These are phyloP conservation scores for Pterobdella sp. DNA, from an alignment of 2,888 invertebrate genomes.

Conservation along the genomic window DNA sequence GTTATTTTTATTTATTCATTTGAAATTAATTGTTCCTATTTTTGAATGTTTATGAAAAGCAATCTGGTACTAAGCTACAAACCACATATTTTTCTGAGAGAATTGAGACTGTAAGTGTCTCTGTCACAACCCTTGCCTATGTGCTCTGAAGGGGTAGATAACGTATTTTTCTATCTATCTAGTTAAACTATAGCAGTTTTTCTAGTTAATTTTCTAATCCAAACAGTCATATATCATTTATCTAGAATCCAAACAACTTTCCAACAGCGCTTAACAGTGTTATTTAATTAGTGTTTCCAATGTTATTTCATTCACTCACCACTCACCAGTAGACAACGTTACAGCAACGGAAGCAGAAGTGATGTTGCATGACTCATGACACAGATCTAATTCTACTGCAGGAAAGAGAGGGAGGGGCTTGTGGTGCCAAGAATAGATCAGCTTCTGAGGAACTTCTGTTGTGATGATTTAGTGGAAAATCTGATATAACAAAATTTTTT, in stretches of 20 bases:
- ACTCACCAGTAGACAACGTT: constrained; percentile 58
- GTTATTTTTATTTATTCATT: too few species aligned
- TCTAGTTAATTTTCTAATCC: neutral
- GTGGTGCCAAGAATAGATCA: constrained; percentile 28
- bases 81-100: constrained; percentile 76
- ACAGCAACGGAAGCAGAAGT: constrained; percentile 55
- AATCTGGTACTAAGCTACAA: too few species aligned
- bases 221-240: neutral
- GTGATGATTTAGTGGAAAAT: neutral
- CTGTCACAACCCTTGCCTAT: constrained; percentile 93
- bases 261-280: neutral
- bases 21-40: too few species aligned
- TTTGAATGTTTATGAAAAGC: too few species aligned
- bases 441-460: constrained; percentile 26
- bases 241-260: neutral
- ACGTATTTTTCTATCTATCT: neutral
- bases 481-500: too few species aligned
- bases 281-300: neutral
- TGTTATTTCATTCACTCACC: neutral
- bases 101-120: constrained; percentile 79
- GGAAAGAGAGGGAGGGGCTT: constrained; percentile 67
- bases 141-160: constrained; percentile 56
- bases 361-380: constrained; percentile 52
- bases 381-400: constrained; percentile 57
- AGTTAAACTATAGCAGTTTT: neutral